Evolutionary conservation across 2,113 vertebrate species (phyloP), one percentile per base, ranked within the genome.

Genomic region (Otus sunia): DNA sequence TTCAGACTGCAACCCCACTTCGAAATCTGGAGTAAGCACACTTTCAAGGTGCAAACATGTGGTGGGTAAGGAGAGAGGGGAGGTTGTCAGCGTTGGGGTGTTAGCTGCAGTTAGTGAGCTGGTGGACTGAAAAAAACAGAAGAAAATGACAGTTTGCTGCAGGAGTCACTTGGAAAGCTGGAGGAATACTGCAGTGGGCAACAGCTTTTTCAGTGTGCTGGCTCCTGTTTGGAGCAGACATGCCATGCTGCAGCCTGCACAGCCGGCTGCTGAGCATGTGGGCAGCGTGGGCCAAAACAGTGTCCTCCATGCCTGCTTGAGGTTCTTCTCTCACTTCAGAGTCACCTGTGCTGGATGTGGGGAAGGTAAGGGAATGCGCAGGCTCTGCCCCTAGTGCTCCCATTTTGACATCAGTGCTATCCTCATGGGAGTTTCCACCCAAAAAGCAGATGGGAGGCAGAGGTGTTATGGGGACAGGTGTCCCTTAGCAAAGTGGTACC

Each of bases 191-290:
- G 6, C 9, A 17, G 47, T 0, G 1, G 23, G 21, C 15, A 37
- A 25, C 12, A 62, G 23, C 25, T 69, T 74, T 75, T 79, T 45
- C 47, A 22, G 60, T 9, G 20, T 32, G 17, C n/a, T 85, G 39
- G 68, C 13, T 77, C 36, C 62, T 69, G 64, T 6, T 6, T 16
- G 53, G 18, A 77, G 15, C 34, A 22, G 15, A 20, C 52, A 43
- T 1, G 16, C 10, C 0, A 0, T 49, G 37, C 50, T 59, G 45
- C 37, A 77, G 37, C 36, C 26, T 1, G 6, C 41, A 4, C 3
- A 30, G 41, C 43, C 19, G 15, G 23, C 52, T 45, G 19, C 29
- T 0, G 3, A 45, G 15, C 1, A 4, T 11, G n/a, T 43, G 43
- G 59, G 30, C 43, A 72, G 22, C 0, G 0, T 45, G 74, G 43